Evolutionary conservation across 2,797 vertebrate species (phyloP).

Genomic region (Nyctalus aviator): DNA sequence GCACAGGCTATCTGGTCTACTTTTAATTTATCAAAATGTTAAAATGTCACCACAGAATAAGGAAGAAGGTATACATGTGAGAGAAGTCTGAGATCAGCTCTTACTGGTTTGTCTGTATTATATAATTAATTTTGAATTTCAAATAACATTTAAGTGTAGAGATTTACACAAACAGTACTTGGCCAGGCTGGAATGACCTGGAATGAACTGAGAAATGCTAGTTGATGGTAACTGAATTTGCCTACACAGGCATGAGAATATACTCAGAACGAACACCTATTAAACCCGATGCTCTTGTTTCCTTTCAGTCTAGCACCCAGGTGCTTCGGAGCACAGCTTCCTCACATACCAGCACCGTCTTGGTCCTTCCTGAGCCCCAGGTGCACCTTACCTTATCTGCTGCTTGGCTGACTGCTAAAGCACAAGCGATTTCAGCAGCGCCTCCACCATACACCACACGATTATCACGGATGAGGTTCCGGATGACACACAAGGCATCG

Average conservation of each 20-base stretch:
- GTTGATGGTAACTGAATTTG: rapidly evolving
- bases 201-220: not conserved
- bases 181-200: not conserved
- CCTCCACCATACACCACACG: conserved; percentile 97
- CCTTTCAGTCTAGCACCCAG: rapidly evolving
- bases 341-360: rapidly evolving
- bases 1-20: not conserved
- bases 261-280: too few relatives aligned
- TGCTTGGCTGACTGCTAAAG: conserved; percentile 95
- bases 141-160: not conserved
- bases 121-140: not conserved
- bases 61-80: rapidly evolving
- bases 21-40: not conserved
- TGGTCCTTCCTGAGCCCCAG: rapidly evolving
- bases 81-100: too few relatives aligned
- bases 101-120: not conserved
- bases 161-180: not conserved
- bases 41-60: not conserved
- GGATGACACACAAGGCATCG: conserved; percentile 97
- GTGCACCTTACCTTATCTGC: conserved; percentile 93
- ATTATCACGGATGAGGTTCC: conserved; percentile 96
- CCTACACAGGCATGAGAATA: rapidly evolving
- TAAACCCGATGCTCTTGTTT: not conserved
- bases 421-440: conserved; percentile 96
- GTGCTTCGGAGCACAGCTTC: rapidly evolving